Conservation (phyloP, 2,888 invertebrate genomes). For the Lepas anatifera region DNA sequence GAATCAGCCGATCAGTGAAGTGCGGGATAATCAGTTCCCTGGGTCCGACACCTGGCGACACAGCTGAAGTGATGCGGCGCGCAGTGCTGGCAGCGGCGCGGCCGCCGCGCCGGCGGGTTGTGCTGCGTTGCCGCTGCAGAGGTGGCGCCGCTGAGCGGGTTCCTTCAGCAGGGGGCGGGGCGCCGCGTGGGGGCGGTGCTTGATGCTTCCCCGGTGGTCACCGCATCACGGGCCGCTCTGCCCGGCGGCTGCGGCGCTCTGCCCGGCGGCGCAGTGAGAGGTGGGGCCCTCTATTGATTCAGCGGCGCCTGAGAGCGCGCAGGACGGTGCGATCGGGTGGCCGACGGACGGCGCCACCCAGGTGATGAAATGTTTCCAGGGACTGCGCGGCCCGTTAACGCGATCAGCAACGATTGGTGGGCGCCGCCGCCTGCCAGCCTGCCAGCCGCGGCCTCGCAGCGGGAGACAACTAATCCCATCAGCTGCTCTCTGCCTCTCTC, state of each 20-base stretch:
- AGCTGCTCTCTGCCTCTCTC: background rate
- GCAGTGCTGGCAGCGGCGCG: background rate
- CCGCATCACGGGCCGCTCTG: background rate
- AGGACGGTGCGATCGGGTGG: no score
- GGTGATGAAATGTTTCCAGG: background rate
- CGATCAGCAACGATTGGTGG: background rate
- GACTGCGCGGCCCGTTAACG: background rate
- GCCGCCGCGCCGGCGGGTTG: background rate
- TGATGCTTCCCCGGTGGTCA: background rate
- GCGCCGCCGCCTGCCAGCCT: background rate
- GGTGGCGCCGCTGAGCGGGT: conserved; percentile 2
- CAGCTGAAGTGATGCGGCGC: no score
- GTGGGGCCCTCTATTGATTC: conserved; percentile 3
- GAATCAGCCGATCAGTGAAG: no score
- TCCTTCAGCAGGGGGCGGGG: background rate
- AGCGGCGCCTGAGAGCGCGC: no score
- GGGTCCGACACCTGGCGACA: no score
- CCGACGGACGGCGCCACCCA: conserved; percentile 3
- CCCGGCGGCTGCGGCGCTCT: background rate
- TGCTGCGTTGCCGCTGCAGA: no score
- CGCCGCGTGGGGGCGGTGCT: background rate
- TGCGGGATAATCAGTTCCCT: no score
- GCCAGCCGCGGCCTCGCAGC: background rate
- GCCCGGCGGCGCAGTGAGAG: no score
- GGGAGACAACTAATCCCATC: conserved; percentile 1